Evolutionary conservation across 2,888 invertebrate species (phyloP), one percentile per base, ranked within the genome.

Genomic region (Sinelater perroti): DNA sequence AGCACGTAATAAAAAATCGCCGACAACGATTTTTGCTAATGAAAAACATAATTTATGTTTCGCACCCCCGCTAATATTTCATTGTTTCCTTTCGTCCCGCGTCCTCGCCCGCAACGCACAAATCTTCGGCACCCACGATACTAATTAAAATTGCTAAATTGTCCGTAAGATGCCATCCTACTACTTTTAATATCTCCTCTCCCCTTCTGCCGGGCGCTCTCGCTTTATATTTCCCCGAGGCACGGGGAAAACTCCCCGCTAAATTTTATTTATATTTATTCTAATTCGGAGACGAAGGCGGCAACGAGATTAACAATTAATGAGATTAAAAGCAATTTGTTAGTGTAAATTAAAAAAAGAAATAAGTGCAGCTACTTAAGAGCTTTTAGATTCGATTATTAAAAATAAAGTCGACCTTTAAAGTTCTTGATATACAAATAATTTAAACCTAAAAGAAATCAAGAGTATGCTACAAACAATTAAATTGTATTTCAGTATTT

Each of bases 71-170:
- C 67, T 68, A 71, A 67, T 66, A 64, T 65, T 67, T 69, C 72
- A 71, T 72, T 72, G 71, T 72, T 71, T 70, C 67, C 64, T 63
- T 65, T 68, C 67, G 68, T 63, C 61, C 67, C 62, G 61, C 66
- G 67, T 64, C 56, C 49, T 56, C 47, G 63, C 60, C 68, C 67
- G 64, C 66, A 71, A 68, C 69, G 66, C 64, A 68, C 67, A 75
- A 75, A 75, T 75, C 75, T 74, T 74, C 71, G 55, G 68, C 74
- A 70, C 68, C 71, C 61, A 65, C 68, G 56, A 62, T 70, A 70
- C 75, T 76, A 76, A 76, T 76, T 76, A 76, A 76, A 75, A 76
- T 75, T 76, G 75, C 74, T 76, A 75, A 76, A 76, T 76, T 76
- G 76, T 71, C 73, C 74, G 74, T 75, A 71, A 74, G 73, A 74